Percentiles rank a stretch among this genome's conserved stretches.
These are phyloP conservation scores for Sebastes baramenuke DNA, from an alignment of 2,797 vertebrate species.

Conservation along the genomic window DNA sequence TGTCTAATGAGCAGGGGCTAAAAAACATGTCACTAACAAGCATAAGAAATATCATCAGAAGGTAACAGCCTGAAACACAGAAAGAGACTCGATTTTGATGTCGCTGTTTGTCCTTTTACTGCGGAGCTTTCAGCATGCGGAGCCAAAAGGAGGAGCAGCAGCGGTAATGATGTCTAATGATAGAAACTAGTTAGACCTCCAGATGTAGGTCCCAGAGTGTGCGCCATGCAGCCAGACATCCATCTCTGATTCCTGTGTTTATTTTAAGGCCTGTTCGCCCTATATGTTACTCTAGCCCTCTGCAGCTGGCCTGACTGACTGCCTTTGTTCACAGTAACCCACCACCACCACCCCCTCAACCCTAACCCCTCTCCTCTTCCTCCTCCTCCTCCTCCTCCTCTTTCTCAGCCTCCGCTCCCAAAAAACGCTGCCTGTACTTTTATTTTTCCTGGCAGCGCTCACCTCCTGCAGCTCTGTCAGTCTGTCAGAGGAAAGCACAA, in stretches of 20 bases:
- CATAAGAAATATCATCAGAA: slow-evolving; percentile 1
- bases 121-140: neutral
- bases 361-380: neutral
- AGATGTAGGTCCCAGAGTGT: slow-evolving; percentile 52
- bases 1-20: slow-evolving; percentile 23
- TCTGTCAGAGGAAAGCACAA: slow-evolving; percentile 75
- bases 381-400: neutral
- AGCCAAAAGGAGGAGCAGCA: slow-evolving; percentile 14
- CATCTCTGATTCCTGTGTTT: slow-evolving; percentile 49
- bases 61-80: slow-evolving; percentile 1
- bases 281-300: slow-evolving; percentile 44
- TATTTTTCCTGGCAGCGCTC: slow-evolving; percentile 81
- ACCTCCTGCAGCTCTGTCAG: slow-evolving; percentile 71
- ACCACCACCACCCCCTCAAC: neutral
- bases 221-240: slow-evolving; percentile 25
- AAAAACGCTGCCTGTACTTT: slow-evolving; percentile 59
- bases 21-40: slow-evolving; percentile 41
- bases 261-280: slow-evolving; percentile 44
- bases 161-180: slow-evolving; percentile 54
- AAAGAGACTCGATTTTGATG: slow-evolving; percentile 15
- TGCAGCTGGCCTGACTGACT: slow-evolving; percentile 61
- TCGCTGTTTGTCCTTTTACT: slow-evolving; percentile 13
- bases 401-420: slow-evolving; percentile 20
- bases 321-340: slow-evolving; percentile 54
- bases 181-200: slow-evolving; percentile 45